Conservation (phyloP, 1,140 invertebrate species). For the Papilio polytes region DNA sequence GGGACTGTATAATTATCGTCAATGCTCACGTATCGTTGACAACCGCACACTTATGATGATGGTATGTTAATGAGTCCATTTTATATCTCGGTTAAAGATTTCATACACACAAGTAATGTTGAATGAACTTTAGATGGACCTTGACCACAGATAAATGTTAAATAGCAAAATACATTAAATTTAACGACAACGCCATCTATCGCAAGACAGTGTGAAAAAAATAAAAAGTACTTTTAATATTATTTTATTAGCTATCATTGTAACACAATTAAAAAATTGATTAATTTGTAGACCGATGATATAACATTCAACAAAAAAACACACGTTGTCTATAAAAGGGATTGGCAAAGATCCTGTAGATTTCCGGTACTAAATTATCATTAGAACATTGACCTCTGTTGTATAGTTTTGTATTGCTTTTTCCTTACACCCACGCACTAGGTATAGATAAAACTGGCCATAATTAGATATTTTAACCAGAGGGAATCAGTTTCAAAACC, state of each 20-base stretch:
- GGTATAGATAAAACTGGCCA: not conserved
- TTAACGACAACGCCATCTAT: not conserved
- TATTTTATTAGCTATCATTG: not conserved
- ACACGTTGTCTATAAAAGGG: not conserved
- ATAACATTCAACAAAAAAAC: not conserved
- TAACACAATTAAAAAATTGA: not conserved
- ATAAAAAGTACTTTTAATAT: not conserved
- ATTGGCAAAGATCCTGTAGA: not conserved
- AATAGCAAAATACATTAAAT: not conserved
- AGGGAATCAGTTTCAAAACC: not conserved
- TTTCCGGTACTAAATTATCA: not conserved
- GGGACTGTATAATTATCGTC: conserved; percentile 5
- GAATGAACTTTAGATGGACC: not conserved
- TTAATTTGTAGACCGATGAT: not conserved
- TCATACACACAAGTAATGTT: not conserved
- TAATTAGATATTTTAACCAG: not conserved
- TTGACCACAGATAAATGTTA: not conserved
- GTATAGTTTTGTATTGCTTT: not conserved
- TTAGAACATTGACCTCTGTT: not conserved
- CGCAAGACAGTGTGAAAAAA: not conserved
- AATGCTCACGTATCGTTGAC: conserved; percentile 8
- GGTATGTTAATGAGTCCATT: not conserved
- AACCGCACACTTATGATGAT: conserved; percentile 13
- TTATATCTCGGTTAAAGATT: not conserved
- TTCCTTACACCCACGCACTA: not conserved